A percentile compares a stretch with the other conserved stretches of the same genome.
phyloP scores from a whole-genome alignment of 2,113 vertebrate species.

The Thamnophis sirtalis region DNA sequence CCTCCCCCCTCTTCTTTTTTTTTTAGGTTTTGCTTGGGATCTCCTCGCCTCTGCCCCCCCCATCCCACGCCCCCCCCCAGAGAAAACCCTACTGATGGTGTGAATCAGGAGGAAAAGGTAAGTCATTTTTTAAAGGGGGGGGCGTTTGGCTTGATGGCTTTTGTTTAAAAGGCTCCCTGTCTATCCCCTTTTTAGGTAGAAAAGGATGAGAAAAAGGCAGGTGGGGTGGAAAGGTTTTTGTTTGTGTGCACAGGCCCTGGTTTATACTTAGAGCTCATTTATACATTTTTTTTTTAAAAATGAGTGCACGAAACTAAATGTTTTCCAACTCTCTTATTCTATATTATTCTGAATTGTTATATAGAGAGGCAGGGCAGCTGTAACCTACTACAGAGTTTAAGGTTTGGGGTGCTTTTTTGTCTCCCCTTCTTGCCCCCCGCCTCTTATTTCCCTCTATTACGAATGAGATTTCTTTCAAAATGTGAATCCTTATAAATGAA shows the following conservation, averaged over 20 bases:
- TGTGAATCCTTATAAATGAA: not conserved
- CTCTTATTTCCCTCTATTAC: not conserved
- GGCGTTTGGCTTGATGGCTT: not conserved
- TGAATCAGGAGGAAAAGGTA: slow-evolving; percentile 65
- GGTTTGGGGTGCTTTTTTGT: not conserved
- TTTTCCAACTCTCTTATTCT: not conserved
- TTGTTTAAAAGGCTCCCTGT: not conserved
- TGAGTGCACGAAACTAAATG: not conserved
- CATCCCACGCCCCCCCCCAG: not conserved
- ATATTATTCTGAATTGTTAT: not conserved
- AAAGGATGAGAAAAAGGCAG: not conserved
- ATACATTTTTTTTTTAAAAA: too few species aligned
- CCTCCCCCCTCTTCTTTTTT: not conserved
- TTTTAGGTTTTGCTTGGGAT: slow-evolving; percentile 1
- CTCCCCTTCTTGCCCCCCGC: not conserved
- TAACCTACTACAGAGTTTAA: not conserved
- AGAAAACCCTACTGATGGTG: slow-evolving; percentile 62
- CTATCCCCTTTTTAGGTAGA: not conserved
- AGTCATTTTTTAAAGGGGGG: slow-evolving; percentile 23
- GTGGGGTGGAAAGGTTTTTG: not conserved
- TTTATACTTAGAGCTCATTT: not conserved
- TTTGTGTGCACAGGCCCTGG: not conserved
- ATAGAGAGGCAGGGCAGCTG: too few species aligned
- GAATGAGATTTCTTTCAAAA: not conserved
- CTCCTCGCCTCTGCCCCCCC: not conserved